Conservation (phyloP, 2,888 invertebrate genomes). For the Seira musarum region DNA sequence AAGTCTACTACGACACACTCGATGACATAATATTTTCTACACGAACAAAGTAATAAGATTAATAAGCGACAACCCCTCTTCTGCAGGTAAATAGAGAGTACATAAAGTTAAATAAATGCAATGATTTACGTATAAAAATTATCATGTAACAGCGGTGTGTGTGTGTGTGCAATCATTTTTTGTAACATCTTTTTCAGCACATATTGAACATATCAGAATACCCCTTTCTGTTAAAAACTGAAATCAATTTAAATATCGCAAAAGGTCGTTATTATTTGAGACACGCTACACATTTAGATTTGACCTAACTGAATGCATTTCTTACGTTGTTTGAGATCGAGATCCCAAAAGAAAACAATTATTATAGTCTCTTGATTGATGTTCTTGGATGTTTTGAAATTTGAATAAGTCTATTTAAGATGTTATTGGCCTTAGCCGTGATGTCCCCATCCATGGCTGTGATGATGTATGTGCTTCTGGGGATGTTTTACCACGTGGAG, state of each 20-base stretch:
- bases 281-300: background rate
- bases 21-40: constrained; percentile 17
- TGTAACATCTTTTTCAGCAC: constrained; percentile 1
- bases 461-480: constrained; percentile 45
- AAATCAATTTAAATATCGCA: background rate
- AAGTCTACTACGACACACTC: background rate
- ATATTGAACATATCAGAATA: constrained; percentile 33
- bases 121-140: constrained; percentile 17
- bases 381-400: background rate
- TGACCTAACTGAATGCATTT: background rate
- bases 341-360: constrained; percentile 36
- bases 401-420: background rate
- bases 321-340: constrained; percentile 41
- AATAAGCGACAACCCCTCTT: constrained; percentile 27
- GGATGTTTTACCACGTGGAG: constrained; percentile 58
- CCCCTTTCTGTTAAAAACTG: constrained; percentile 35
- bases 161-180: background rate
- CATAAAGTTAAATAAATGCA: constrained; percentile 22
- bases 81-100: constrained; percentile 12
- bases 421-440: background rate
- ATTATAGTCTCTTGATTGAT: background rate
- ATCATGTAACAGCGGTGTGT: constrained; percentile 15
- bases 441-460: constrained; percentile 47
- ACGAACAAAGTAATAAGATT: background rate
- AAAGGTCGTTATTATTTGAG: background rate